These are phyloP conservation scores for Napeogenes inachia DNA, from an alignment of 2,888 invertebrate species.

Conservation along the genomic window DNA sequence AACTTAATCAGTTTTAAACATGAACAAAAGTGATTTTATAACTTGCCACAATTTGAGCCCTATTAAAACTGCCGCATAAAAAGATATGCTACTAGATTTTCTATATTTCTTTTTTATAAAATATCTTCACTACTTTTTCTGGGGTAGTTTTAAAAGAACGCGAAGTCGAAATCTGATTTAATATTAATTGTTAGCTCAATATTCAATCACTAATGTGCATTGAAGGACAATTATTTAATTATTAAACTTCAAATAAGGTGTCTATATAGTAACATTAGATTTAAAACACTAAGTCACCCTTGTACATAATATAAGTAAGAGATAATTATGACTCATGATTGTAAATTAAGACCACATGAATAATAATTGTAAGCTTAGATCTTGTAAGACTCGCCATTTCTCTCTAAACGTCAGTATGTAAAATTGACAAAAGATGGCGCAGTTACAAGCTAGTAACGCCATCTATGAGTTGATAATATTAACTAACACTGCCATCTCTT, in stretches of 20 bases:
- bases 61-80: constrained; percentile 1
- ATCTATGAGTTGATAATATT: constrained; percentile 32
- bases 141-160: background rate
- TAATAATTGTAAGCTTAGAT: constrained; percentile 7
- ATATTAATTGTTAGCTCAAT: constrained; percentile 1
- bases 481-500: constrained; percentile 37
- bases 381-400: constrained; percentile 22
- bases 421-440: constrained; percentile 20
- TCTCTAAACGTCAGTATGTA: constrained; percentile 7
- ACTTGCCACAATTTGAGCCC: background rate
- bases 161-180: background rate
- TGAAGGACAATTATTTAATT: constrained; percentile 1
- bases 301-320: constrained; percentile 24
- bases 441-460: constrained; percentile 27
- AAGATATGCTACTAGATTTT: background rate
- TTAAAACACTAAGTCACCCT: constrained; percentile 26
- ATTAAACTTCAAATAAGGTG: constrained; percentile 15
- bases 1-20: background rate
- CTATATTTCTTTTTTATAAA: background rate
- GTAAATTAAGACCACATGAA: constrained; percentile 14
- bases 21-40: background rate
- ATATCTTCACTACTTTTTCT: background rate
- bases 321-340: constrained; percentile 17
- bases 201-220: background rate
- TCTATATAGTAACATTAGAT: constrained; percentile 23